These are phyloP conservation scores for Flabesymbios commensalis DNA, from an alignment of 2,888 invertebrate species.

Conservation along the genomic window DNA sequence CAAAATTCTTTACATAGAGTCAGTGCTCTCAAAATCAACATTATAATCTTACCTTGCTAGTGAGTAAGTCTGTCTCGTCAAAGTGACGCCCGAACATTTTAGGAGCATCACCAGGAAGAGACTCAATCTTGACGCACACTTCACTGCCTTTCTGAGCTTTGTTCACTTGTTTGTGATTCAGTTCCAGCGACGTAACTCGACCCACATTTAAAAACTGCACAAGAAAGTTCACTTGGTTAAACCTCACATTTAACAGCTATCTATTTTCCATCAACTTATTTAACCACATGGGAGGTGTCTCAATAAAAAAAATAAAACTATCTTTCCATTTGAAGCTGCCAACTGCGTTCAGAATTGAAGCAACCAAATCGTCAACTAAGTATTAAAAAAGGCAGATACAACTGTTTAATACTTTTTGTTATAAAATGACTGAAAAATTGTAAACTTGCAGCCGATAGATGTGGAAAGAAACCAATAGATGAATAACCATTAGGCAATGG, in stretches of 20 bases:
- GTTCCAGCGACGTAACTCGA: conserved; percentile 90
- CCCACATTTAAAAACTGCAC: conserved; percentile 72
- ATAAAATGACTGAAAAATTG: not conserved
- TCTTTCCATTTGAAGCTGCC: too few species aligned
- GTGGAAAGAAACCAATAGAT: not conserved
- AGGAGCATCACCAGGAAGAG: conserved; percentile 95
- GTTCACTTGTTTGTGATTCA: conserved; percentile 93
- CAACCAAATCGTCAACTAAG: too few species aligned
- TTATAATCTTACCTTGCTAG: conserved; percentile 71
- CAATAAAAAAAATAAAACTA: too few species aligned
- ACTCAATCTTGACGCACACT: conserved; percentile 81
- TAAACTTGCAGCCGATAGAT: not conserved
- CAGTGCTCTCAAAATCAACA: too few species aligned
- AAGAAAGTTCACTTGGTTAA: too few species aligned
- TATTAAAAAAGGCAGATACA: too few species aligned
- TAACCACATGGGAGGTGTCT: too few species aligned
- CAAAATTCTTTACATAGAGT: too few species aligned
- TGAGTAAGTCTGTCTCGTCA: conserved; percentile 90
- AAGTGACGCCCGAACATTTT: conserved; percentile 99
- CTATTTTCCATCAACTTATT: too few species aligned
- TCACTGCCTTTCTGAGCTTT: conserved; percentile 85
- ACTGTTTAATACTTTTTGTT: not conserved
- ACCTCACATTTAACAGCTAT: too few species aligned
- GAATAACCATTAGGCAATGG: not conserved
- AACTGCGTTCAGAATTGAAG: too few species aligned